phyloP scores from a whole-genome alignment of 2,113 vertebrate genomes.

The Ailuropoda melanoleuca region DNA sequence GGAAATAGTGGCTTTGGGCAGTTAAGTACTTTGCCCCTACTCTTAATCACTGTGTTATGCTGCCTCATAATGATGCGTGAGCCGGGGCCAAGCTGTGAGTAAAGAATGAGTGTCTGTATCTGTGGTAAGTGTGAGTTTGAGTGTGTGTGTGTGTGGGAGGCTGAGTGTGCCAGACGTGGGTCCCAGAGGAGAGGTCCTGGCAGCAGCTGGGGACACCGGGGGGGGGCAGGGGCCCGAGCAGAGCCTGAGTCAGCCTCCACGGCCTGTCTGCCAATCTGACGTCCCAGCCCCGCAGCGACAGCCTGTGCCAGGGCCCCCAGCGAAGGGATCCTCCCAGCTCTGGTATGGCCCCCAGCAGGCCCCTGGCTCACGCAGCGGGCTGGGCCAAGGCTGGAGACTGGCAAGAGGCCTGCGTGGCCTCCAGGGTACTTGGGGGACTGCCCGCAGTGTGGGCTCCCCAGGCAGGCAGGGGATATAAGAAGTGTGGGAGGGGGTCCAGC shows the following conservation, averaged over 20 bases:
- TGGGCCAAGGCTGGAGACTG: neutral
- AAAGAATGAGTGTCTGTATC: neutral
- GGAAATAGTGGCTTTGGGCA: constrained; percentile 21
- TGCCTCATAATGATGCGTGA: neutral
- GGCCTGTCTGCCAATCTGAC: constrained; percentile 63
- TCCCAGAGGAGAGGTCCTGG: constrained; percentile 23
- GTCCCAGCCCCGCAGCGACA: constrained; percentile 11
- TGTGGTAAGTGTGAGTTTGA: neutral
- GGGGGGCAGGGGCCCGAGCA: constrained; percentile 4
- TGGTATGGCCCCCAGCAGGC: constrained; percentile 59
- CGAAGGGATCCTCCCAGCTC: constrained; percentile 36
- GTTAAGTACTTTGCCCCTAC: neutral
- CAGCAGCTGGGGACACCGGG: constrained; percentile 51
- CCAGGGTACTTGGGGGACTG: neutral
- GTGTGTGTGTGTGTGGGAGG: neutral
- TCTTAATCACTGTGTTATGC: neutral
- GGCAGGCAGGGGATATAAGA: neutral
- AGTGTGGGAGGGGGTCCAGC: neutral
- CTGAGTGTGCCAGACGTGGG: neutral
- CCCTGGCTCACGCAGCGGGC: constrained; percentile 7
- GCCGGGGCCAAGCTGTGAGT: constrained; percentile 1
- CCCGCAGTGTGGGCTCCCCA: neutral
- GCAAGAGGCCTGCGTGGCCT: neutral
- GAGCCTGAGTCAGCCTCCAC: constrained; percentile 65
- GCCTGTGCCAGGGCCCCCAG: constrained; percentile 59